Evolutionary conservation across 2,888 invertebrate genomes (phyloP), one percentile per base, ranked within the genome.

Genomic region (Boloria euphrosyne): DNA sequence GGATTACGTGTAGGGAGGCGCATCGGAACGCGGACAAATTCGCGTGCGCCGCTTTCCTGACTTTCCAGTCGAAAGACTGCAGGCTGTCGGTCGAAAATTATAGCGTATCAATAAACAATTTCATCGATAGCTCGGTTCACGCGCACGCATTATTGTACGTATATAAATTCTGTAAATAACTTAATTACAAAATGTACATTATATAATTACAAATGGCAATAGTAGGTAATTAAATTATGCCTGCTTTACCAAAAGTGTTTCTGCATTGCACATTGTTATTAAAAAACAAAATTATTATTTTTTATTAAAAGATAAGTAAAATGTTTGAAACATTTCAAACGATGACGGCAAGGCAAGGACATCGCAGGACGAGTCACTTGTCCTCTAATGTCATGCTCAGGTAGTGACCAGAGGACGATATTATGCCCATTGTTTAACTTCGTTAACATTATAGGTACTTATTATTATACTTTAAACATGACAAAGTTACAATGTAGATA

Each of bases 361-460:
- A 86, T 75, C 75, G 78, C 85, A 82, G 85, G 88, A 86, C 89
- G 84, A 85, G 80, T 85, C 83, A 85, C 80, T 81, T 84, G 89
- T 88, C 90, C 88, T 88, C 87, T 85, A 78, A 81, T 84, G 89
- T 86, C 86, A 86, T 83, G 85, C 87, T 88, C 91, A 91, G 91
- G 91, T 91, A 91, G 90, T 88, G 81, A 78, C 83, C 86, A 86
- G 82, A 86, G 85, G 87, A 89, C 86, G 85, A 87, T 88, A n/a
- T n/a, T n/a, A 87, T 86, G 85, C 84, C 90, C 87, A 92, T 92
- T 91, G 91, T 92, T 91, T 90, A 90, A 88, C 85, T 86, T 84
- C 80, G 85, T 89, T 91, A 89, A 91, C 3, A 22, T 22, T 22
- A n/a, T n/a, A n/a, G n/a, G n/a, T n/a, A n/a, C n/a, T 92, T 90